Evolutionary conservation across 2,113 vertebrate genomes (phyloP), one percentile per base, ranked within the genome.

Genomic region (Haliaeetus leucogaster): DNA sequence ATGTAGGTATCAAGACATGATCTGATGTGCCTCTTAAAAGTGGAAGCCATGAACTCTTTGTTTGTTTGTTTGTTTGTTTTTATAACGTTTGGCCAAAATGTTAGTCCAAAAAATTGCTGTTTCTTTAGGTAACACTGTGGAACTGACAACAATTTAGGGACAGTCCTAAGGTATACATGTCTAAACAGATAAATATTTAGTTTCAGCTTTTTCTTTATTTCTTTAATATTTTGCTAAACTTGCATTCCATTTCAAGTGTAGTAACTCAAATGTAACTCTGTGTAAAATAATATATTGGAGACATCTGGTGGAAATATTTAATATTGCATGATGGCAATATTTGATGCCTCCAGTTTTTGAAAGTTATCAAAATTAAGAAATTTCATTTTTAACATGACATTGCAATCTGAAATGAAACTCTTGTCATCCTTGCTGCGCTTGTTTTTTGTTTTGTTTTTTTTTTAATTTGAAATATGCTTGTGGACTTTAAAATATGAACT

Each of bases 241-340:
- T 85, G 21, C 16, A 12, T 73, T 71, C 55, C n/a, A 4, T 55
- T 78, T 91, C 55, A 67, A 66, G 52, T 38, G 29, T 58, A 59
- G 43, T 56, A 91, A 43, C 21, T 36, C 34, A 91, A 42, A 61
- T 43, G 38, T 59, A 73, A 8, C 30, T 94, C 55, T 48, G 14
- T 80, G 71, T 79, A 91, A 95, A 92, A 84, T 93, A 95, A 97
- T 95, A 90, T 94, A 86, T 86, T 93, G 95, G 97, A 96, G 98
- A 98, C 98, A 97, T 97, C 98, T 98, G 96, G 97, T 98, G 98
- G 98, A 95, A 97, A 62, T 36, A 32, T 47, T 92, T 84, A 73
- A 87, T 95, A 97, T 82, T 98, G 71, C 97, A 72, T 8, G 10
- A 83, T 48, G 48, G 15, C 53, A 74, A 10, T 89, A 65, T 58